Evolutionary conservation across 1,140 invertebrate genomes (phyloP).

Genomic region (Temnothorax longispinosus): DNA sequence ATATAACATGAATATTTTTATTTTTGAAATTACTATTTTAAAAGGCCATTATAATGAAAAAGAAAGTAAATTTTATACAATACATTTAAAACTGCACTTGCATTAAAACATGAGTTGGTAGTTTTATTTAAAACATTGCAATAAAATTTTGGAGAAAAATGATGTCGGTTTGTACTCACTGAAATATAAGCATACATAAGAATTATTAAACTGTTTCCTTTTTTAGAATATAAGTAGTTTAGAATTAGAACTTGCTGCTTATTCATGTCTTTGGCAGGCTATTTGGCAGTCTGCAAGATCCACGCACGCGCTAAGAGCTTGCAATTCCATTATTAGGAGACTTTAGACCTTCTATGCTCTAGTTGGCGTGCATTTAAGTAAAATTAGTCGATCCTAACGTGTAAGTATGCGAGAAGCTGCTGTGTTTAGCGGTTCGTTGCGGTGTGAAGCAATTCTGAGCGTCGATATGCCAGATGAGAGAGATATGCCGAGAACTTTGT

Average conservation of each 20-base stretch:
- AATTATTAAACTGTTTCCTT: not conserved
- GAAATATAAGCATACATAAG: not conserved
- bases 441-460: not conserved
- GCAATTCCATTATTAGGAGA: conserved; percentile 58
- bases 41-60: not conserved
- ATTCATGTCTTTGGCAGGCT: conserved; percentile 23
- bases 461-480: conserved; percentile 54
- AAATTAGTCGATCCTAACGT: conserved; percentile 72
- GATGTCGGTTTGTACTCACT: not conserved
- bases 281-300: conserved; percentile 23
- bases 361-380: conserved; percentile 70
- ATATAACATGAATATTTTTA: no score
- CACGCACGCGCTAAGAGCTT: conserved; percentile 61
- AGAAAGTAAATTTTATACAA: not conserved
- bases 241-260: conserved; percentile 25
- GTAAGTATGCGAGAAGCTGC: conserved; percentile 38
- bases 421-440: conserved; percentile 33
- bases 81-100: not conserved
- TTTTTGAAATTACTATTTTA: no score
- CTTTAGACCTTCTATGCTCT: conserved; percentile 52
- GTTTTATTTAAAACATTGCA: not conserved
- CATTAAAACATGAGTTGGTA: not conserved
- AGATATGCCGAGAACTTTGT: conserved; percentile 62
- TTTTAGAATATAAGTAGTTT: not conserved
- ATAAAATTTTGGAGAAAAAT: not conserved